These are phyloP conservation scores for Sarcophaga carnaria DNA, from an alignment of 2,888 invertebrate species.

Conservation along the genomic window DNA sequence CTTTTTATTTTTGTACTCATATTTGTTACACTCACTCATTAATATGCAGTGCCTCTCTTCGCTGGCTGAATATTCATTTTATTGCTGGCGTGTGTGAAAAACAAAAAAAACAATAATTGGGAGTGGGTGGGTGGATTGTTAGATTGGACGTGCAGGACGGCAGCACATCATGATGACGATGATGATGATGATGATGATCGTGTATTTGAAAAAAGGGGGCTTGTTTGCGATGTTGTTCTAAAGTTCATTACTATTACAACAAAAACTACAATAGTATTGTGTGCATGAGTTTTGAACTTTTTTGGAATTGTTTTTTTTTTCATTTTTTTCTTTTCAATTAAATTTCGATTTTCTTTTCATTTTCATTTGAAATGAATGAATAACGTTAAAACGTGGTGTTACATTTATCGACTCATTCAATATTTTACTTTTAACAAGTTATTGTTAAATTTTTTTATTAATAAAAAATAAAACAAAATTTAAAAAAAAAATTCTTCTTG, in stretches of 20 bases:
- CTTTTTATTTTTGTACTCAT: not conserved
- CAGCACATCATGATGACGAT: too few relatives aligned
- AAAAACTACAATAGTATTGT: not conserved
- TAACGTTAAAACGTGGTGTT: not conserved
- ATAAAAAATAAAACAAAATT: not conserved
- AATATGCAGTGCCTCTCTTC: not conserved
- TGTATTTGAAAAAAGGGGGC: slow-evolving; percentile 53
- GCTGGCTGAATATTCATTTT: too few relatives aligned
- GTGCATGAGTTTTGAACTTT: slow-evolving; percentile 34
- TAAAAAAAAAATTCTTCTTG: not conserved
- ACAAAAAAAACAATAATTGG: too few relatives aligned
- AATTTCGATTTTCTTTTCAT: too few relatives aligned
- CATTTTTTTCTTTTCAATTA: too few relatives aligned
- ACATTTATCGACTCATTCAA: not conserved
- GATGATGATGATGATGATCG: not conserved
- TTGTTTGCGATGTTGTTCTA: slow-evolving; percentile 34
- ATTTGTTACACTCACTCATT: not conserved
- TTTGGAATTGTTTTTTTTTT: not conserved
- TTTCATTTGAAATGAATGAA: too few relatives aligned
- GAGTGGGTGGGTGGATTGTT: too few relatives aligned
- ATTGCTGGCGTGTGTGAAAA: too few relatives aligned
- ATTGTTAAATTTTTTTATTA: not conserved
- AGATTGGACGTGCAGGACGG: slow-evolving; percentile 1
- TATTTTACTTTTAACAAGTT: not conserved
- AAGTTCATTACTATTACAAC: slow-evolving; percentile 51